A percentile compares a stretch with the other conserved stretches of the same genome.
These are phyloP conservation scores for Acanthopleura granulata DNA, from an alignment of 2,888 invertebrate genomes.

Conservation along the genomic window DNA sequence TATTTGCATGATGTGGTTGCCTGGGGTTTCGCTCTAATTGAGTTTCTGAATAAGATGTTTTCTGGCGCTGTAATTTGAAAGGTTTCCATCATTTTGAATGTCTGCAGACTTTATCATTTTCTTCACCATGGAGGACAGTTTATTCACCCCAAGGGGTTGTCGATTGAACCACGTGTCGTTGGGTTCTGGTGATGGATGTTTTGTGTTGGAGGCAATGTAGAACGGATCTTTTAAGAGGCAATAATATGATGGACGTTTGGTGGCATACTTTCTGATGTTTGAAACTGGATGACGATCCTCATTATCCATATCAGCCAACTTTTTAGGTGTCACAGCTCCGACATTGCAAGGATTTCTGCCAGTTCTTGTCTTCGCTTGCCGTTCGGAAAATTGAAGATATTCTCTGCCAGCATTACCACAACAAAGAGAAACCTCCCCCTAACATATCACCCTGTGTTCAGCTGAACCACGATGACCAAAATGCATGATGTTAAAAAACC, in stretches of 20 bases:
- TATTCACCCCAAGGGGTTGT: slow-evolving; percentile 22
- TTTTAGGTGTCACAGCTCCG: background rate
- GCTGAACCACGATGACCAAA: slow-evolving; percentile 20
- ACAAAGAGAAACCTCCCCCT: background rate
- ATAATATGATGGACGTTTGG: background rate
- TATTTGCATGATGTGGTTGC: slow-evolving; percentile 23
- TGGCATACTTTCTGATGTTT: background rate
- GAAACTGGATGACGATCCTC: background rate
- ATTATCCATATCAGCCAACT: background rate
- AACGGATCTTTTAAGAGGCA: slow-evolving; percentile 4
- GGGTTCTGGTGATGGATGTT: background rate
- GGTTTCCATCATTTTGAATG: slow-evolving; percentile 1
- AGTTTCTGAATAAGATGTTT: slow-evolving; percentile 22
- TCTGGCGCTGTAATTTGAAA: slow-evolving; percentile 22
- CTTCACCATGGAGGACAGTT: slow-evolving; percentile 22
- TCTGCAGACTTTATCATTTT: slow-evolving; percentile 21
- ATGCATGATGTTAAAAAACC: slow-evolving; percentile 23
- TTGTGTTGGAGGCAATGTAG: slow-evolving; percentile 19
- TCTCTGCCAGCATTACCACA: background rate
- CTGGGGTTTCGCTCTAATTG: background rate
- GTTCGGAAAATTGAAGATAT: background rate
- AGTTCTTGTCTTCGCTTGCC: background rate
- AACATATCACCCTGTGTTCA: background rate
- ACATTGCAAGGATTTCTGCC: background rate
- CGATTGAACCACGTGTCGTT: slow-evolving; percentile 19